Base-by-base conservation (phyloP, 1,140 invertebrate genomes). In the Drosophila lowei region DNA sequence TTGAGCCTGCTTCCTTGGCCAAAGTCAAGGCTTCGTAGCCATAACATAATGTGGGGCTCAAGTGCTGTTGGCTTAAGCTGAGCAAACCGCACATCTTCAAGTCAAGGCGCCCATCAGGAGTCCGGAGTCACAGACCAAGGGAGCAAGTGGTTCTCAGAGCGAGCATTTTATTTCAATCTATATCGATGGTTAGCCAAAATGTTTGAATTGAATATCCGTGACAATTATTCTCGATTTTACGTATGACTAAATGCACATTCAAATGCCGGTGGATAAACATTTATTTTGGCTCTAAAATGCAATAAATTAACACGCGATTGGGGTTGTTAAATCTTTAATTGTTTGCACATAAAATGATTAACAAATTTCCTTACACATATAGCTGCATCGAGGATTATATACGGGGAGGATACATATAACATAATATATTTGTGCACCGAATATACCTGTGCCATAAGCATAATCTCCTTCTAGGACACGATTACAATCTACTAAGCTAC, bases 161-260 rank as follows among this genome's bases (percentile, higher is more conserved):
- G 15, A 74, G 46, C 13, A 58, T 57, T 25, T 47, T n/a, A 25
- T 28, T 18, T 38, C 44, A n/a, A 42, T 34, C 23, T 5, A 15
- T 52, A 55, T 75, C 38, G 50, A 55, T 66, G 71, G 49, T 18
- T 62, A 52, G 11, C 71, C 46, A 48, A 41, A 38, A 41, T 59
- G 16, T 59, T 34, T 59, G 42, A 38, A 38, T 38, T 54, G 59
- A 72, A 79, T 72, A 67, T 72, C 73, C 48, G 57, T 65, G 59
- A 62, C 58, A 72, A 76, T 61, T 77, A 79, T 73, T 79, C 62
- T 72, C 23, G 23, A 61, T 74, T 75, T 81, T 68, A 61, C 65
- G 61, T 79, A 48, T 74, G 61, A 78, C 54, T 61, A 75, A 58
- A 64, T 60, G 49, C 42, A 67, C 56, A 84, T 75, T 84, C 64